Base-by-base conservation (phyloP, 2,797 vertebrate species). In the Falco naumanni region DNA sequence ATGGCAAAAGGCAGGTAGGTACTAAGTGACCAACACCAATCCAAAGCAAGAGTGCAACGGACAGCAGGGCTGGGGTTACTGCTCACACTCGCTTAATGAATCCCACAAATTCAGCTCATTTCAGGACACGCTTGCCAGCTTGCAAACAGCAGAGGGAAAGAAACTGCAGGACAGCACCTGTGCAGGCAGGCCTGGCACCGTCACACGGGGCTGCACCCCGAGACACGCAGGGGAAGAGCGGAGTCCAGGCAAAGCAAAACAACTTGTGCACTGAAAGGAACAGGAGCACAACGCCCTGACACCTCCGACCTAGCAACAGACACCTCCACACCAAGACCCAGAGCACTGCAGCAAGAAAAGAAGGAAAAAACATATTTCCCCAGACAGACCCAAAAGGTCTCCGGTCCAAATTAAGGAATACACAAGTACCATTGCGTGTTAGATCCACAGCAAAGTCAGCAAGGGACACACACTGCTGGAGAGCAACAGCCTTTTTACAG, bases 21-120 rank as follows among this genome's bases (percentile, higher is more conserved):
- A 25, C 19, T 16, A 50, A 59, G 74, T 16, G 66, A 65, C 53
- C 75, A 84, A 19, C 17, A 56, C 19, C 41, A 34, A 60, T 13
- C 21, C 29, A 22, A 33, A 41, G 25, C 0, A 0, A 22, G 48
- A 28, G 39, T 1, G 3, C 0, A 7, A 18, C 0, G 10, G 61
- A 14, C 10, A 64, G 48, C 0, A 0, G 20, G 34, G 61, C 28
- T 6, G 39, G 22, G 26, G 33, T 15, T 47, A n/a, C 63, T 13
- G 33, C 61, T n/a, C 57, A 74, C 43, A n/a, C n/a, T 41, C 29
- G 37, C 65, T 74, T 74, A 45, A 13, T 0, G 0, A 68, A 53
- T 11, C 20, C 43, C 60, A 57, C 21, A 7, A 34, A 14, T 17
- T 11, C 68, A 24, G 39, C 41, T 34, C 41, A 1, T 33, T 41